Percentiles rank a stretch among this genome's conserved stretches.
These are phyloP conservation scores for Nebria salina DNA, from an alignment of 2,888 invertebrate species.

Conservation along the genomic window DNA sequence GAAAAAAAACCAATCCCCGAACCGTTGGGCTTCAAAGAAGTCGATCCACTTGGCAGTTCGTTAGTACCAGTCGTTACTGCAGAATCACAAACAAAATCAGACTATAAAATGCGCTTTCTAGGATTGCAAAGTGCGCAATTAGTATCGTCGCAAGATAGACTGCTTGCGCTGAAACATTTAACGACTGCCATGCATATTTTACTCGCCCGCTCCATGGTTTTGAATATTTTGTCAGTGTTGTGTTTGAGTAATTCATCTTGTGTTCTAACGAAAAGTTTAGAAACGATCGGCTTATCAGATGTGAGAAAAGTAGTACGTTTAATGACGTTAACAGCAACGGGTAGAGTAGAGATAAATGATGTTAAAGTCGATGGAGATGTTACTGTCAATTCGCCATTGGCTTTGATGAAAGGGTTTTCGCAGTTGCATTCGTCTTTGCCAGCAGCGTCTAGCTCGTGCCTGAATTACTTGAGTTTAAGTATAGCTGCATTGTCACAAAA, in stretches of 20 bases:
- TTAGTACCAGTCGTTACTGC: slow-evolving; percentile 60
- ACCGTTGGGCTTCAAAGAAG: slow-evolving; percentile 63
- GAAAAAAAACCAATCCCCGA: slow-evolving; percentile 62
- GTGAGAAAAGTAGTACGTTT: slow-evolving; percentile 68
- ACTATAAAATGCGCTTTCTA: slow-evolving; percentile 57
- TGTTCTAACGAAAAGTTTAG: slow-evolving; percentile 57
- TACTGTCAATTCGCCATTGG: slow-evolving; percentile 44
- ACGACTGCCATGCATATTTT: slow-evolving; percentile 66
- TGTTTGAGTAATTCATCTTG: slow-evolving; percentile 56
- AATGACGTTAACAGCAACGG: slow-evolving; percentile 70
- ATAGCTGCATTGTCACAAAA: slow-evolving; percentile 68
- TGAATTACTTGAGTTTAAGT: slow-evolving; percentile 59
- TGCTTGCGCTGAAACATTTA: slow-evolving; percentile 65
- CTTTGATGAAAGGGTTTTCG: slow-evolving; percentile 55
- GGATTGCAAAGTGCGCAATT: slow-evolving; percentile 66
- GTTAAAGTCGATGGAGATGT: slow-evolving; percentile 53
- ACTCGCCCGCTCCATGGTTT: slow-evolving; percentile 67
- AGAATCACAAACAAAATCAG: slow-evolving; percentile 54
- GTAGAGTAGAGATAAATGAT: slow-evolving; percentile 63
- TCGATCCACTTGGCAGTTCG: slow-evolving; percentile 67
- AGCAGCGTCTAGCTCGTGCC: slow-evolving; percentile 57
- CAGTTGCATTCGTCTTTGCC: slow-evolving; percentile 56
- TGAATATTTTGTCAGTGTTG: slow-evolving; percentile 65
- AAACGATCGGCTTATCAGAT: slow-evolving; percentile 65
- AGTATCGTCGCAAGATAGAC: slow-evolving; percentile 63